Base-by-base conservation (phyloP, 2,797 vertebrate genomes). In the Denticeps clupeoides region DNA sequence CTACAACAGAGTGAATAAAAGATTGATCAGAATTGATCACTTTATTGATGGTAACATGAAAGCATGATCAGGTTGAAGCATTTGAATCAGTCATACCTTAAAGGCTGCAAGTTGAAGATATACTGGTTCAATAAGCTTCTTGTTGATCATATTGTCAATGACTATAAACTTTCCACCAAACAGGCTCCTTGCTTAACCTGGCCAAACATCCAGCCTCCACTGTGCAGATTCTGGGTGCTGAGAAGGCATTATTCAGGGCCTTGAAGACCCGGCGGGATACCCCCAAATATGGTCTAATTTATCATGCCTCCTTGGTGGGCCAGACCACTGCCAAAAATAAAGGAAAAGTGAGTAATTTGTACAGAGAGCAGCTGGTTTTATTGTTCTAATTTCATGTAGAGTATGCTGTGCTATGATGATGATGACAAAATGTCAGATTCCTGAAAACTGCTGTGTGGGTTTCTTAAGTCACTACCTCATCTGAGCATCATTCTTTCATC, bases 181-280 rank as follows among this genome's bases (percentile, higher is more conserved):
- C 42, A 99, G 95, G 94, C 22, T 98, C 93, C 16, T 82, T 99
- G 25, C 67, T 98, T 73, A 99, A 99, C 77, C 79, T 99, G 78
- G 94, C 95, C 0, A 99, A 99, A 53, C 94, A 99, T 51, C 94
- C 95, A 0, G 92, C 94, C 24, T 99, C 95, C 49, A 98, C 94
- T 0, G 92, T 98, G 58, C 95, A 99, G 77, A 90, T 99, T 60
- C 79, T 99, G 7, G 94, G 95, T 11, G 94, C 95, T 41, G 94
- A 99, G 73, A 99, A 98, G 45, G 94, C 94, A 21, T 82, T 99
- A 5, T 99, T 99, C 51, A 85, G 94, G 65, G 94, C 95, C 2
- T 75, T 99, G 51, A 99, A 99, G 71, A 93, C 93, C 2, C 87
- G 81, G 53, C 80, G 87, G 35, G 93, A 99, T 70, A 99, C 94